Evolutionary conservation across 2,888 invertebrate genomes (phyloP).

Genomic region (Clanis bilineata): DNA sequence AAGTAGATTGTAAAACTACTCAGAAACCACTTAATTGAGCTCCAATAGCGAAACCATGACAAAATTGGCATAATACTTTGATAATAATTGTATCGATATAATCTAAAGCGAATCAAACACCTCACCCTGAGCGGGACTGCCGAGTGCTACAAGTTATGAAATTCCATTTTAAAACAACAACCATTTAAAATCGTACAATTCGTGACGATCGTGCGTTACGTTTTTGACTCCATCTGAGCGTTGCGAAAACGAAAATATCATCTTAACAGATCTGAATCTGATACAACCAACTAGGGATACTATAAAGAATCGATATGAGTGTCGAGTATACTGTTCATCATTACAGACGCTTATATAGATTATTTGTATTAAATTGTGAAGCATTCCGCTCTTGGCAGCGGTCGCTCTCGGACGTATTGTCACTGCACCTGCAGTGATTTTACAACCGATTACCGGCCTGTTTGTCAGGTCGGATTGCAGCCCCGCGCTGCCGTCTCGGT

Average conservation of each 20-base stretch:
- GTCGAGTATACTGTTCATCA: not conserved
- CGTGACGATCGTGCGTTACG: slow-evolving; percentile 22
- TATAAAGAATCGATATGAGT: not conserved
- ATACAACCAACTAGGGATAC: not conserved
- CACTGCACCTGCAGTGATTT: no score
- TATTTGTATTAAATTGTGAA: not conserved
- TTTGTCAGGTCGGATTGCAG: no score
- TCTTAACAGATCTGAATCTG: slow-evolving; percentile 12
- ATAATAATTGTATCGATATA: not conserved
- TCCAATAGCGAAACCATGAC: no score
- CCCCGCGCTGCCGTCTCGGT: no score
- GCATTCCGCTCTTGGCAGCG: no score
- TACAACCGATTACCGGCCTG: no score
- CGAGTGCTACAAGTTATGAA: slow-evolving; percentile 14
- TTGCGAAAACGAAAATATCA: slow-evolving; percentile 21
- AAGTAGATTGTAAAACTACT: no score
- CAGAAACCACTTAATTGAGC: no score
- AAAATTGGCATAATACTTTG: no score
- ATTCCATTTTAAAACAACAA: slow-evolving; percentile 18
- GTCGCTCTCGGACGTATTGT: no score
- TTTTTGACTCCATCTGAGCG: slow-evolving; percentile 10
- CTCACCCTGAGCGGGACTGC: not conserved
- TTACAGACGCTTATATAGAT: not conserved
- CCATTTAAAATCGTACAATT: slow-evolving; percentile 22
- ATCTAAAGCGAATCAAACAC: not conserved